Evolutionary conservation across 2,797 vertebrate genomes (phyloP).

Genomic region (Podarcis lilfordi): DNA sequence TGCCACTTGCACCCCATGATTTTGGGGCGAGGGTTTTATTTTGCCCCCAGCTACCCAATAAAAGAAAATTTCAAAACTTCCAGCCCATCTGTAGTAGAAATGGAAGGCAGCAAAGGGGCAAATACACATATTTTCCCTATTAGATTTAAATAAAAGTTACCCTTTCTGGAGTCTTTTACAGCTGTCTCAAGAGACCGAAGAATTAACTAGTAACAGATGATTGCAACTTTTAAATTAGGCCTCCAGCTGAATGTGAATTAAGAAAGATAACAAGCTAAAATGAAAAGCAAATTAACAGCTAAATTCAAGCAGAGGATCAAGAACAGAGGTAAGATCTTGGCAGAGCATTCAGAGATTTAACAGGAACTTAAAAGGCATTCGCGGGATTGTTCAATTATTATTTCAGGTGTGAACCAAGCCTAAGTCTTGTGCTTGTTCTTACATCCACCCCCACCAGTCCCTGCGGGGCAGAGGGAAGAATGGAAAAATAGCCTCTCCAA

Average conservation of each 20-base stretch:
- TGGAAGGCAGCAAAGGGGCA: not conserved
- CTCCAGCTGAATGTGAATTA: slow-evolving; percentile 58
- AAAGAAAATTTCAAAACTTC: not conserved
- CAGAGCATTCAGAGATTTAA: slow-evolving; percentile 21
- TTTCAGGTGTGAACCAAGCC: not conserved
- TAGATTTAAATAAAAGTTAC: slow-evolving; percentile 35
- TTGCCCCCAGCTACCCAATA: no score
- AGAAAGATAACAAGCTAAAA: slow-evolving; percentile 48
- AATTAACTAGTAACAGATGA: slow-evolving; percentile 58
- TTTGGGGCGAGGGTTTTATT: no score
- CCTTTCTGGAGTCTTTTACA: slow-evolving; percentile 28
- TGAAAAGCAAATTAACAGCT: slow-evolving; percentile 56
- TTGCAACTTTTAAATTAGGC: slow-evolving; percentile 51
- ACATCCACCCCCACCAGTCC: no score
- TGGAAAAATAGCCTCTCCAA: not conserved
- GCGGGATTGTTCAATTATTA: slow-evolving; percentile 35
- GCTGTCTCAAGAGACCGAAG: slow-evolving; percentile 29
- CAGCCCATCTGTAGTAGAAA: not conserved
- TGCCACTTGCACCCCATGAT: no score
- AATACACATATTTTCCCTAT: not conserved
- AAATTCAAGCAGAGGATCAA: slow-evolving; percentile 44
- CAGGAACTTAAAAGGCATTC: slow-evolving; percentile 42
- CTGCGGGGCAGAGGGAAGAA: not conserved
- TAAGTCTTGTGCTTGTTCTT: not conserved
- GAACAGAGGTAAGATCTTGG: slow-evolving; percentile 17